Evolutionary conservation across 2,113 vertebrate species (phyloP).

Genomic region (Mesocricetus auratus): DNA sequence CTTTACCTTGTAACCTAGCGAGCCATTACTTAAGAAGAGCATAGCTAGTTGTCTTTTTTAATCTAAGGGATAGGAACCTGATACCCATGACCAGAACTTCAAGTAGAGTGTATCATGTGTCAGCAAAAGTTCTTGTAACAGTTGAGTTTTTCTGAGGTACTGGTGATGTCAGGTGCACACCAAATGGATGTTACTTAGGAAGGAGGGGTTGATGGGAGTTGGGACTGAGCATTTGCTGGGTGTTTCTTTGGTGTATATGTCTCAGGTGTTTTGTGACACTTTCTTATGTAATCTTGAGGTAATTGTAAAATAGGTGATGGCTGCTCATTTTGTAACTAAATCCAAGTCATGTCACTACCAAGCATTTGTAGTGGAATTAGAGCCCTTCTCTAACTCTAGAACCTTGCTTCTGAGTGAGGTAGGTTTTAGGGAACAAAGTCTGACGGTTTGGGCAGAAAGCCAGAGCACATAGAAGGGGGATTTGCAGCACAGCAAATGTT

Average conservation of each 20-base stretch:
- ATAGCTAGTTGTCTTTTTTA: background rate
- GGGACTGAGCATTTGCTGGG: background rate
- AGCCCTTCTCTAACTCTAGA: constrained; percentile 17
- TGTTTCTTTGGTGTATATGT: background rate
- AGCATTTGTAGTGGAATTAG: constrained; percentile 9
- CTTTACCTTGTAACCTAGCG: background rate
- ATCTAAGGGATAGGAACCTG: background rate
- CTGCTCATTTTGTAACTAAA: constrained; percentile 24
- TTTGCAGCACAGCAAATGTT: background rate
- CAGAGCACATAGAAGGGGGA: background rate
- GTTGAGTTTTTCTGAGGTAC: constrained; percentile 41
- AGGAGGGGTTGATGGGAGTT: background rate
- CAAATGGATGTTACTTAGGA: background rate
- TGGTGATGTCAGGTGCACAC: background rate
- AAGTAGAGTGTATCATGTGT: constrained; percentile 16
- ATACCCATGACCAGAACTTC: constrained; percentile 9
- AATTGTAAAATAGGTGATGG: background rate
- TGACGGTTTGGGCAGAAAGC: constrained; percentile 36
- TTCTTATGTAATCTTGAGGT: background rate
- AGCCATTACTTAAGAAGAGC: background rate
- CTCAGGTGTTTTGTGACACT: background rate
- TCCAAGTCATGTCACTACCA: background rate
- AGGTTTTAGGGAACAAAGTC: constrained; percentile 18
- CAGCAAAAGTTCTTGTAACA: constrained; percentile 6
- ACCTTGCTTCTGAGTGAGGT: background rate